Evolutionary conservation across 2,888 invertebrate species (phyloP).

Genomic region (Cataglyphis livida): DNA sequence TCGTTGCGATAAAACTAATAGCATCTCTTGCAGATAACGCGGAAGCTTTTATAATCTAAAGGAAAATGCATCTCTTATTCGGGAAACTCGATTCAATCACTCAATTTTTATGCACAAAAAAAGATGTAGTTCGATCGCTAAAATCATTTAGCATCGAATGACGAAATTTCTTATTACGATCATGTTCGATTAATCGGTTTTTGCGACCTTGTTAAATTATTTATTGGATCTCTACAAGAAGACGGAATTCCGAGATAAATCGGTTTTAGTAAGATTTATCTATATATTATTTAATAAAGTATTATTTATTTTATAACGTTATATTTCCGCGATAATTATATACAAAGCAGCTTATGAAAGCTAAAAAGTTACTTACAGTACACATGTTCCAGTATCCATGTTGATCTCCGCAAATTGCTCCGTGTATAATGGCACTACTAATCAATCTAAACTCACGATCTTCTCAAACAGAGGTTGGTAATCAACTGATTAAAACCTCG

Average conservation of each 20-base stretch:
- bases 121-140: neutral
- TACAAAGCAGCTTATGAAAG: neutral
- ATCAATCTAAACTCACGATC: neutral
- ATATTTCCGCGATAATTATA: neutral
- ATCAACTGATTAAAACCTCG: neutral
- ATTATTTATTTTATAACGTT: neutral
- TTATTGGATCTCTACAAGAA: neutral
- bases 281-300: neutral
- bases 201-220: neutral
- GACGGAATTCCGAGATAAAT: neutral
- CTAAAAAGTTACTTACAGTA: neutral
- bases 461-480: neutral
- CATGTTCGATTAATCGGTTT: constrained; percentile 2
- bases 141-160: neutral
- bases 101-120: neutral
- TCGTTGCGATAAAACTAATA: constrained; percentile 43
- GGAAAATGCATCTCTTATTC: constrained; percentile 52
- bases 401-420: neutral
- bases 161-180: constrained; percentile 6
- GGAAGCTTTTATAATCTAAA: constrained; percentile 51
- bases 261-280: neutral
- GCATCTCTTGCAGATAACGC: constrained; percentile 46
- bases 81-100: constrained; percentile 39
- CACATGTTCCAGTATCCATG: neutral
- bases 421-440: neutral